A percentile compares a stretch with the other conserved stretches of the same genome.
phyloP scores from a whole-genome alignment of 2,113 vertebrate species.

The Alethe diademata region DNA sequence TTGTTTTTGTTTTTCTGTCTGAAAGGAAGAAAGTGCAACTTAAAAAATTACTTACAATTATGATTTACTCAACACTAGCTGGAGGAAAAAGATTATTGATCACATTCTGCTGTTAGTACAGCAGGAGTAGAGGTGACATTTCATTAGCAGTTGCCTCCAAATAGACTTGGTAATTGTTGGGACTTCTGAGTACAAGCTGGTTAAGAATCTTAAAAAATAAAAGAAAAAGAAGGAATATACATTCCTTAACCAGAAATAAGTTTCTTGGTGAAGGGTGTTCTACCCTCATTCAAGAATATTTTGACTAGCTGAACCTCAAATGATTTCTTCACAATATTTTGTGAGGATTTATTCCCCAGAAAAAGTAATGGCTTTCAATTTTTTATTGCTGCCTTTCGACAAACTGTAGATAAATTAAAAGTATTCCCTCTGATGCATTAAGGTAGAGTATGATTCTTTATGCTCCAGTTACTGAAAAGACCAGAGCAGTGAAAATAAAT shows the following conservation, averaged over 20 bases:
- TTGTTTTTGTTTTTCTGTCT: not conserved
- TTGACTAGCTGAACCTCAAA: not conserved
- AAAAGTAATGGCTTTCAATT: constrained; percentile 21
- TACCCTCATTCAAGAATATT: not conserved
- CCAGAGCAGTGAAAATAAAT: constrained; percentile 59
- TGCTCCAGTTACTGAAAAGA: constrained; percentile 67
- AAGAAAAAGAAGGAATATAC: not conserved
- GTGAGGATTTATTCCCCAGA: constrained; percentile 4
- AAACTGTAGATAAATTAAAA: constrained; percentile 64
- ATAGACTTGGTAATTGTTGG: not conserved
- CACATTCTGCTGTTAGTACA: not conserved
- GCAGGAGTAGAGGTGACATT: not conserved
- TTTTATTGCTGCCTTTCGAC: not conserved
- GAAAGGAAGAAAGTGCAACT: not conserved
- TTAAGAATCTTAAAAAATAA: constrained; percentile 18
- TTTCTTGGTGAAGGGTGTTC: not conserved
- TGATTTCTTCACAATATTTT: not conserved
- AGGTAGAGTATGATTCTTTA: constrained; percentile 60
- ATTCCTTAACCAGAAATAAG: not conserved
- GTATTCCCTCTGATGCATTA: constrained; percentile 61
- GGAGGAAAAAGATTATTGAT: not conserved
- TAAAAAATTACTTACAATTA: not conserved
- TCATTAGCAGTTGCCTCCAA: constrained; percentile 25
- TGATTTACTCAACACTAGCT: not conserved
- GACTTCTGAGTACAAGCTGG: not conserved